Evolutionary conservation across 2,797 vertebrate genomes (phyloP).

Genomic region (Sphenodon punctatus): DNA sequence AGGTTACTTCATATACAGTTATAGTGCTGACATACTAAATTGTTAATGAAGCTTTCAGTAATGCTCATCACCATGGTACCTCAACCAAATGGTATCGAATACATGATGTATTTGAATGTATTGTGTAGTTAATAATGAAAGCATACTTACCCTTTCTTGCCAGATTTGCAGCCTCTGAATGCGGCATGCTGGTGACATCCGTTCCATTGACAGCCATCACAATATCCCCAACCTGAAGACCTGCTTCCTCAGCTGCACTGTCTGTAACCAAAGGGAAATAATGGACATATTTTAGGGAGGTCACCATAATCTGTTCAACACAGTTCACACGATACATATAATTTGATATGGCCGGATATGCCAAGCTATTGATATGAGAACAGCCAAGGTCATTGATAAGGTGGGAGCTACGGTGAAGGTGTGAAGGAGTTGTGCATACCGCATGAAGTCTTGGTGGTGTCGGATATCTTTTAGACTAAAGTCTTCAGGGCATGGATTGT

Average conservation of each 20-base stretch:
- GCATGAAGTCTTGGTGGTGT: no score
- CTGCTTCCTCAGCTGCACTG: slow-evolving; percentile 89
- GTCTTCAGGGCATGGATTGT: no score
- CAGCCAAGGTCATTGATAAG: no score
- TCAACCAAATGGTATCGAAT: no score
- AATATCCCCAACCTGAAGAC: slow-evolving; percentile 86
- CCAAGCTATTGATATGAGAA: no score
- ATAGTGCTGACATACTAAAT: neutral
- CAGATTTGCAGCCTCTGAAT: slow-evolving; percentile 88
- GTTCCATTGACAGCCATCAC: slow-evolving; percentile 89
- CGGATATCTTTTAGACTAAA: no score
- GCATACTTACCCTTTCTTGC: slow-evolving; percentile 84
- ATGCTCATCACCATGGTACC: neutral
- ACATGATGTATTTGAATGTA: no score
- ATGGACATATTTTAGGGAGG: slow-evolving; percentile 10
- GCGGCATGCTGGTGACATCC: slow-evolving; percentile 88
- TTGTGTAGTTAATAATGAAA: rapidly evolving
- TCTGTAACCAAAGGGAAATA: slow-evolving; percentile 74
- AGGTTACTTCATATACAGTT: neutral
- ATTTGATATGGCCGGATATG: no score
- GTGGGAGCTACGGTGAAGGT: no score
- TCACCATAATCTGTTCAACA: neutral
- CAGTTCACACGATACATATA: neutral
- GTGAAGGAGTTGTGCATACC: no score
- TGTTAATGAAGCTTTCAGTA: neutral